Percentiles rank a stretch among this genome's conserved stretches.
Conservation (phyloP, 2,113 vertebrate genomes). For the Tachysurus fulvidraco region DNA sequence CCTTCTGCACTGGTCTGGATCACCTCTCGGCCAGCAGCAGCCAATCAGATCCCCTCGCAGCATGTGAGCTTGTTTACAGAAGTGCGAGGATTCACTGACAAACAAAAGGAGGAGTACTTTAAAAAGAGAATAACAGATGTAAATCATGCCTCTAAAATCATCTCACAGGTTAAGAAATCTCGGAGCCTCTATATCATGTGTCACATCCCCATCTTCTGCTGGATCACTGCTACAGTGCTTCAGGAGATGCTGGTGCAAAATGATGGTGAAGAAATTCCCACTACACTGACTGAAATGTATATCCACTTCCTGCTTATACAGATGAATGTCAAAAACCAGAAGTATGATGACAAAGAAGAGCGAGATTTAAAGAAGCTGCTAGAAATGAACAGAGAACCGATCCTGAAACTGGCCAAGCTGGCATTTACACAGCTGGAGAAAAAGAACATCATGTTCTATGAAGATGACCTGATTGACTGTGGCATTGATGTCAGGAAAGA, state of each 20-base stretch:
- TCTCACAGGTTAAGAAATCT: conserved; percentile 43
- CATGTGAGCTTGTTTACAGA: conserved; percentile 52
- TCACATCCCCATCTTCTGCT: conserved; percentile 57
- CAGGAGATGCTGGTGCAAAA: conserved; percentile 14
- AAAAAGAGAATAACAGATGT: conserved; percentile 45
- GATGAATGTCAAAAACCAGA: conserved; percentile 48
- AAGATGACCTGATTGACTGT: conserved; percentile 45
- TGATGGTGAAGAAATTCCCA: conserved; percentile 22
- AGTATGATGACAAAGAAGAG: conserved; percentile 20
- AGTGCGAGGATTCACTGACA: conserved; percentile 54
- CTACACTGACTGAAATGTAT: conserved; percentile 53
- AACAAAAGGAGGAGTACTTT: conserved; percentile 60
- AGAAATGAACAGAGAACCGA: conserved; percentile 30
- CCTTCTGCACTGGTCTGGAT: conserved; percentile 50
- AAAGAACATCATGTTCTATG: conserved; percentile 51
- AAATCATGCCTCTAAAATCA: conserved; percentile 19
- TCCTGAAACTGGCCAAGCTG: conserved; percentile 51
- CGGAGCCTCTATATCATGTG: conserved; percentile 57
- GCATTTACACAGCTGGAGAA: conserved; percentile 51
- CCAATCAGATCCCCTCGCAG: conserved; percentile 43
- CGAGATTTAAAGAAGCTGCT: conserved; percentile 38
- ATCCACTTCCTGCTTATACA: conserved; percentile 49
- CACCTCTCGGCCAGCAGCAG: conserved; percentile 50
- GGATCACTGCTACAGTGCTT: conserved; percentile 55
- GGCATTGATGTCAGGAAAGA: conserved; percentile 39